Evolutionary conservation across 2,888 invertebrate genomes (phyloP).

Genomic region (Leptura quadrifasciata): DNA sequence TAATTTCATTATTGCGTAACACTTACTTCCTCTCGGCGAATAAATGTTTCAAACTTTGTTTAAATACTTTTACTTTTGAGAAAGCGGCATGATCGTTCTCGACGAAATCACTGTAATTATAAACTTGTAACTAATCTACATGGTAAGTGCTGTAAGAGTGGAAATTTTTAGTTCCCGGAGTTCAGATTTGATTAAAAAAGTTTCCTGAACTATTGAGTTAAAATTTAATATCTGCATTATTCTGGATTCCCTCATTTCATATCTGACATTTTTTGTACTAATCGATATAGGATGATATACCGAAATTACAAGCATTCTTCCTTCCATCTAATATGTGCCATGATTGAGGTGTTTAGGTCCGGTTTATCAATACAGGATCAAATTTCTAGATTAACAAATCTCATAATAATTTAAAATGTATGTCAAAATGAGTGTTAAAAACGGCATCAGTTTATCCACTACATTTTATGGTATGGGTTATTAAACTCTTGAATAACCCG

Average conservation of each 20-base stretch:
- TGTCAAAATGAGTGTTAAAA: too few species aligned
- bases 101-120: neutral
- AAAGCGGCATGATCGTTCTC: too few species aligned
- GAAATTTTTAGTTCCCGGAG: neutral
- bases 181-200: slow-evolving; percentile 14
- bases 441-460: too few species aligned
- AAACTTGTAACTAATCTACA: neutral
- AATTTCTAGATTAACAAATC: too few species aligned
- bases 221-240: neutral
- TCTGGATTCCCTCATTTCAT: neutral
- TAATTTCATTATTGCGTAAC: too few species aligned
- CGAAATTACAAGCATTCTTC: neutral
- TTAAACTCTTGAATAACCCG: too few species aligned
- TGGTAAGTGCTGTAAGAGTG: neutral
- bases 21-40: too few species aligned
- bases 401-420: too few species aligned
- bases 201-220: neutral
- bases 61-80: too few species aligned
- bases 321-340: neutral
- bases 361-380: too few species aligned
- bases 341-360: neutral
- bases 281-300: neutral
- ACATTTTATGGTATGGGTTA: too few species aligned
- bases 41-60: too few species aligned
- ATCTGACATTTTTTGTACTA: neutral